These are phyloP conservation scores for Pammene aurita DNA, from an alignment of 2,888 invertebrate species.

Conservation along the genomic window DNA sequence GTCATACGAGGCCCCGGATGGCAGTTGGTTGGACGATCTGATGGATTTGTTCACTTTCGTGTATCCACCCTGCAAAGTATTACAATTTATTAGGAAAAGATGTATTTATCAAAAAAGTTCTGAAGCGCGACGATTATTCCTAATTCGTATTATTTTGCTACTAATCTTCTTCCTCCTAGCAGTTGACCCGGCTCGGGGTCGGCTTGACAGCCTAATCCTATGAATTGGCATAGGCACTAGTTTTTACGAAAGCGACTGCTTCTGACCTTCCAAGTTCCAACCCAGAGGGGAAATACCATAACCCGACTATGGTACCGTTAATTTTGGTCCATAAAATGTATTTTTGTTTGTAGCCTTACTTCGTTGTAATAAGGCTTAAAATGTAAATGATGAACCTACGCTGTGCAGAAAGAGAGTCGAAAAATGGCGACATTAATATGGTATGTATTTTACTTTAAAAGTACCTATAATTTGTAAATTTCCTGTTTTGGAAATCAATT, in stretches of 20 bases:
- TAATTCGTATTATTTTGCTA: too few relatives aligned
- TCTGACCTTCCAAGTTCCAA: too few relatives aligned
- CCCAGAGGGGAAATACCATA: too few relatives aligned
- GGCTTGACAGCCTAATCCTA: too few relatives aligned
- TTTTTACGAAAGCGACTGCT: too few relatives aligned
- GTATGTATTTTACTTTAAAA: too few relatives aligned
- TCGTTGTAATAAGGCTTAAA: background rate
- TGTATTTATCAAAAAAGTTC: background rate
- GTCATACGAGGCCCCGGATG: conserved; percentile 87
- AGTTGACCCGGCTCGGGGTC: too few relatives aligned
- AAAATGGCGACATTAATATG: too few relatives aligned
- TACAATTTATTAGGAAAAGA: background rate
- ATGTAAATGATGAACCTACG: background rate
- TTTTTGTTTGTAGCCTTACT: background rate
- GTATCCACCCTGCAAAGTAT: conserved; percentile 85
- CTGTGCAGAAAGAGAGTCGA: background rate
- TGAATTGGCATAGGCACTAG: too few relatives aligned
- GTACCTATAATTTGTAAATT: too few relatives aligned
- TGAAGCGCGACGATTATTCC: background rate
- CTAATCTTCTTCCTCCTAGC: too few relatives aligned
- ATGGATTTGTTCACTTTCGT: conserved; percentile 86
- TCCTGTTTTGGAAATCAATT: too few relatives aligned
- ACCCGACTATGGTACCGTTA: conserved; percentile 3
- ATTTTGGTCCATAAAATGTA: background rate
- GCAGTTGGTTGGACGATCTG: conserved; percentile 87